Evolutionary conservation across 2,113 vertebrate genomes (phyloP).

Genomic region (Pyxicephalus adspersus): DNA sequence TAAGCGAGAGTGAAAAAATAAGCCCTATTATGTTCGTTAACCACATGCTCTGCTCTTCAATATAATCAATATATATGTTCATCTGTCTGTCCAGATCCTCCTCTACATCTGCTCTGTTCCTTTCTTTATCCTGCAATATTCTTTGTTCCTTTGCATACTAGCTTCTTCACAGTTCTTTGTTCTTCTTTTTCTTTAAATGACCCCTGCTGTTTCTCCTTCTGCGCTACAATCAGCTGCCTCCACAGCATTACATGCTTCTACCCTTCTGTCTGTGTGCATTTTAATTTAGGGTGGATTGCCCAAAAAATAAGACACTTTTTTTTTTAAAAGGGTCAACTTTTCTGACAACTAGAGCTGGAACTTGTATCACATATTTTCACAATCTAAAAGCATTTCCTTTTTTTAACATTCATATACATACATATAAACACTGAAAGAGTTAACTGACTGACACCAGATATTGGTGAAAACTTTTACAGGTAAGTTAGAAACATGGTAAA

Average conservation of each 20-base stretch:
- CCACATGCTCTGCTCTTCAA: background rate
- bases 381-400: no score
- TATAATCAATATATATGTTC: background rate
- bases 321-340: background rate
- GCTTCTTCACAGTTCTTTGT: background rate
- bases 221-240: conserved; percentile 5
- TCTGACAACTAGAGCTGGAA: no score
- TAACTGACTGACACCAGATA: no score
- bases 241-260: background rate
- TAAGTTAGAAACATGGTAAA: no score
- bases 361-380: no score
- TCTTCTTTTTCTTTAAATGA: background rate
- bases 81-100: background rate
- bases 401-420: no score
- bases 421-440: no score
- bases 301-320: background rate
- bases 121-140: background rate
- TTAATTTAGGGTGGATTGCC: background rate
- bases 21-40: background rate
- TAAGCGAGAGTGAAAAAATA: background rate
- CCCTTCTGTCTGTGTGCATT: background rate
- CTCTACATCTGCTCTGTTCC: conserved; percentile 10
- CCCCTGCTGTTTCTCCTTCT: conserved; percentile 54
- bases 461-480: no score
- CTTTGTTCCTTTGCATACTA: background rate